Conservation (phyloP, 2,797 vertebrate genomes). For the Siniperca scherzeri region DNA sequence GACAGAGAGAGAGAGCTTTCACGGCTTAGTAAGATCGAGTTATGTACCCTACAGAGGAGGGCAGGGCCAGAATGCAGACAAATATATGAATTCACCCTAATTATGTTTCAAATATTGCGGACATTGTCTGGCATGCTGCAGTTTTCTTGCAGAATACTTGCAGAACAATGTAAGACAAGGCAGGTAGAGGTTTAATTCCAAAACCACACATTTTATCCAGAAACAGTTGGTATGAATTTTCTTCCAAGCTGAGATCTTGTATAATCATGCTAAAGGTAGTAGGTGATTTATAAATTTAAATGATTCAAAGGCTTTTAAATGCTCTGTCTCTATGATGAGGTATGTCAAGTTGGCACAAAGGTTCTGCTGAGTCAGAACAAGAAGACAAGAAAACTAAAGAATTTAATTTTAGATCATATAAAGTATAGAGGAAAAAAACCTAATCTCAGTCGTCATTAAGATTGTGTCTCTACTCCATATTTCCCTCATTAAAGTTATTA, state of each 20-base stretch:
- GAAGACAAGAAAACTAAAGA: background rate
- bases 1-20: constrained; percentile 52
- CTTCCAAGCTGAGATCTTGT: background rate
- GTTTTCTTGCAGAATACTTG: background rate
- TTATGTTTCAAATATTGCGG: constrained; percentile 6
- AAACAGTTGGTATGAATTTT: background rate
- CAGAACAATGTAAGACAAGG: background rate
- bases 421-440: background rate
- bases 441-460: background rate
- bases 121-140: background rate
- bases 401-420: background rate
- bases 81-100: constrained; percentile 25
- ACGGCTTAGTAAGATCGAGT: constrained; percentile 63
- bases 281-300: background rate
- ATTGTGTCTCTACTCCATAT: background rate
- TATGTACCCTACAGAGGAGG: constrained; percentile 37
- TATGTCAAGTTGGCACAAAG: background rate
- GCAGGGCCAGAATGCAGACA: constrained; percentile 15
- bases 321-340: background rate
- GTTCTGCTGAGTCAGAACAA: background rate
- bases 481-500: background rate
- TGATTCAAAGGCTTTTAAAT: background rate
- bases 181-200: background rate
- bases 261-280: background rate
- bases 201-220: background rate